Evolutionary conservation across 2,888 invertebrate species (phyloP), one percentile per base, ranked within the genome.

Genomic region (Cephus runcator): DNA sequence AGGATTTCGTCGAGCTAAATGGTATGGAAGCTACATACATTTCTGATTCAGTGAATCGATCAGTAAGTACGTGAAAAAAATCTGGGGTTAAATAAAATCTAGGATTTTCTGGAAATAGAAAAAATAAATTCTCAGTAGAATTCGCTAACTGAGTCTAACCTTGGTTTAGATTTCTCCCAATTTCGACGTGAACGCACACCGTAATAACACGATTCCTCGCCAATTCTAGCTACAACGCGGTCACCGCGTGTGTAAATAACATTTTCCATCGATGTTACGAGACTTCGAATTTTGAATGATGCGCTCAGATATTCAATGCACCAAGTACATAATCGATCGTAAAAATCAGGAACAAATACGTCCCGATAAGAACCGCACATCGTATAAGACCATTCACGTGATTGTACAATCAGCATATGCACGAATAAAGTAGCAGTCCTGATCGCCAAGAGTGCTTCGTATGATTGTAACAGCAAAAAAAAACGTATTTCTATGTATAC

Each of bases 201-300:
- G 69, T 73, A 76, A 35, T 75, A 77, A 78, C 73, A 79, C 79
- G 73, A 76, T 69, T 76, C 77, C 79, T 79, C 73, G 79, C 80
- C 81, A 79, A 80, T 80, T 77, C 77, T 76, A 76, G 40, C 77
- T 78, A 80, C 79, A 77, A 79, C 77, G 76, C 81, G 71, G 73
- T 69, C 77, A 36, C 74, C 75, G 69, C 71, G 71, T 35, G 75
- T 79, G 75, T 56, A 79, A 69, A 74, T 73, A 73, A 69, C 76
- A 76, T 79, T 68, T 76, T 74, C 69, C 74, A 33, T 71, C 31
- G 11, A 34, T 34, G 15, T 31, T 71, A 23, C 23, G 56, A 23
- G 23, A 56, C 23, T 56, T 56, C 23, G 56, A 56, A 56, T 9
- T 56, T 56, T 9, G 9, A 23, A 56, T 23, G 23, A 23, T 56